Evolutionary conservation across 2,797 vertebrate species (phyloP).

Genomic region (Apogon talboti): DNA sequence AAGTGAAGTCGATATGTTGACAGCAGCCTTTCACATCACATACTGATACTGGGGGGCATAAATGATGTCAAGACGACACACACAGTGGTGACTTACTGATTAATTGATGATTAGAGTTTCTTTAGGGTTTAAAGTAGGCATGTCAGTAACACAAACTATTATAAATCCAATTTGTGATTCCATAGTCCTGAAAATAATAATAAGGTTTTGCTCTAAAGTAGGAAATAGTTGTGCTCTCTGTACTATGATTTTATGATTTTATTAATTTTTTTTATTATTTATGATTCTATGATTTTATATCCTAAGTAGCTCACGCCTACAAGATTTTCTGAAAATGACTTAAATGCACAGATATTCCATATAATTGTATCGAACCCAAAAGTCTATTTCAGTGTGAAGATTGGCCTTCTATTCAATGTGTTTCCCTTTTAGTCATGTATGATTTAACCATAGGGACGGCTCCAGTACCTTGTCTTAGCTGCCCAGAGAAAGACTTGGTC

Average conservation of each 20-base stretch:
- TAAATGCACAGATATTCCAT: slow-evolving; percentile 22
- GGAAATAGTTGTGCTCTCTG: slow-evolving; percentile 1
- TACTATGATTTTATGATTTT: no score
- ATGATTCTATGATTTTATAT: slow-evolving; percentile 28
- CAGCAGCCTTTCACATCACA: slow-evolving; percentile 5
- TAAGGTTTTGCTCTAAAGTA: no score
- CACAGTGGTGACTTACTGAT: no score
- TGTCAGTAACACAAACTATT: no score
- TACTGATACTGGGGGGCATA: slow-evolving; percentile 6
- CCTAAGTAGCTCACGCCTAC: slow-evolving; percentile 3
- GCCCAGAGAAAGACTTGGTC: slow-evolving; percentile 5
- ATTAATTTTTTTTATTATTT: no score
- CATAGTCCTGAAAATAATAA: no score
- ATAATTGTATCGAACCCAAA: slow-evolving; percentile 31
- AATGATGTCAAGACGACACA: neutral
- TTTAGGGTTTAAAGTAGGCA: no score
- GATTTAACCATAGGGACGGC: slow-evolving; percentile 18
- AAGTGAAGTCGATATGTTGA: slow-evolving; percentile 12
- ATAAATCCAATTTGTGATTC: no score
- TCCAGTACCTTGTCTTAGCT: slow-evolving; percentile 15
- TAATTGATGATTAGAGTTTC: no score
- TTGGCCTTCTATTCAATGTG: slow-evolving; percentile 40
- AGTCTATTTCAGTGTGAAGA: slow-evolving; percentile 41
- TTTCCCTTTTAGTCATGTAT: slow-evolving; percentile 24
- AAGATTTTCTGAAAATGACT: slow-evolving; percentile 34